phyloP scores from a whole-genome alignment of 2,797 vertebrate species.

The Microhierax caerulescens region DNA sequence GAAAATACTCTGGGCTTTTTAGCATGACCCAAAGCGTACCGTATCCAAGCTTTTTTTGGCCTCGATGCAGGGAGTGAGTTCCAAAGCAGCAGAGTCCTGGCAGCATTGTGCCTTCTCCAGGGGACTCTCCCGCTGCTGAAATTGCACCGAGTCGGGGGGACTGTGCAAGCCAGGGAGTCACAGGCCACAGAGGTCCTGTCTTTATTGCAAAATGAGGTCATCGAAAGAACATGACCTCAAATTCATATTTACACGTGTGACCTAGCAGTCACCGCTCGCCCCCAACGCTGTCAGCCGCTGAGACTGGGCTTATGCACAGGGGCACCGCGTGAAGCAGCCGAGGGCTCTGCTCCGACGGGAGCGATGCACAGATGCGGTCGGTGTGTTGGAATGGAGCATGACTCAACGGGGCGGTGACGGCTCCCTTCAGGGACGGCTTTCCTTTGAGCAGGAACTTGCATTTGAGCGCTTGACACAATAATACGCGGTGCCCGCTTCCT shows the following conservation, averaged over 20 bases:
- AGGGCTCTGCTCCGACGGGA: background rate
- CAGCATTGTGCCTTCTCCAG: fast-evolving
- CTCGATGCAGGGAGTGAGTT: background rate
- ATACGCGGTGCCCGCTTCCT: background rate
- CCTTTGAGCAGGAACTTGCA: background rate
- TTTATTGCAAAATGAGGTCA: fast-evolving
- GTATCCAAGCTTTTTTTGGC: background rate
- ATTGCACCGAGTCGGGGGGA: fast-evolving
- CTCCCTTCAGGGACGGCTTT: background rate
- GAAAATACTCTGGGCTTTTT: background rate
- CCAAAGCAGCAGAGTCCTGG: background rate
- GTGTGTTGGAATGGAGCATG: fast-evolving
- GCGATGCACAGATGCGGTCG: fast-evolving
- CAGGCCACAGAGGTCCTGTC: background rate
- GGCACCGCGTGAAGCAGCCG: fast-evolving
- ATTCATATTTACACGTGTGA: fast-evolving
- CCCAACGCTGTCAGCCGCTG: fast-evolving
- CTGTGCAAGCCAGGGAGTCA: fast-evolving
- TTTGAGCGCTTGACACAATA: fast-evolving
- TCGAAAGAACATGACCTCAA: background rate
- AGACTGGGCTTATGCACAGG: fast-evolving
- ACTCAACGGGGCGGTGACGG: fast-evolving
- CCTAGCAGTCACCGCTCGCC: fast-evolving
- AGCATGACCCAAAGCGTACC: background rate
- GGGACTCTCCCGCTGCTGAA: background rate